phyloP scores from a whole-genome alignment of 2,888 invertebrate genomes.

The Resseliella maxima region DNA sequence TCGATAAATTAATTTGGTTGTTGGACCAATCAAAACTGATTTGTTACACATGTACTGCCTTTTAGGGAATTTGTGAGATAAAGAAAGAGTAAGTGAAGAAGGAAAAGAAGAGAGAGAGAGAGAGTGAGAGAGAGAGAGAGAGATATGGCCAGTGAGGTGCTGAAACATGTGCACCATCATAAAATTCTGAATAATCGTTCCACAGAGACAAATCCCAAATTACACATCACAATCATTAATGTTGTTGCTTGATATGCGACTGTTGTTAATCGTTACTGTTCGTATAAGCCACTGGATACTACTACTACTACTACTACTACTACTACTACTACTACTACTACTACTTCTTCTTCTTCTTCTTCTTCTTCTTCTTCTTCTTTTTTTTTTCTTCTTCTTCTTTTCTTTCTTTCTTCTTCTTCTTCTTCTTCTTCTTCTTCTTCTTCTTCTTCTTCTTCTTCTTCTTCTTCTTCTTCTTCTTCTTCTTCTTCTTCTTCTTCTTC shows the following conservation, averaged over 20 bases:
- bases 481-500: background rate
- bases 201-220: constrained; percentile 37
- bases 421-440: background rate
- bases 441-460: too few species aligned
- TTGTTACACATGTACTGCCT: background rate
- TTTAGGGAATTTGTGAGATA: too few species aligned
- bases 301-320: too few species aligned
- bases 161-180: constrained; percentile 17
- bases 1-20: background rate
- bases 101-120: too few species aligned
- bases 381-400: too few species aligned
- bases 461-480: background rate
- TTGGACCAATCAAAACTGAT: background rate
- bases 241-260: background rate
- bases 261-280: constrained; percentile 4
- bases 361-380: too few species aligned
- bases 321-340: background rate
- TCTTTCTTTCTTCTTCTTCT: background rate
- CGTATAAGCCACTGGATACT: background rate
- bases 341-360: background rate
- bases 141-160: background rate
- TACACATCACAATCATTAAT: constrained; percentile 42
- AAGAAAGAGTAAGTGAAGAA: too few species aligned
- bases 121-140: too few species aligned
- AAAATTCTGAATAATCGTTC: constrained; percentile 36